Base-by-base conservation (phyloP, 1,140 invertebrate genomes). In the Pogonomyrmex californicus region DNA sequence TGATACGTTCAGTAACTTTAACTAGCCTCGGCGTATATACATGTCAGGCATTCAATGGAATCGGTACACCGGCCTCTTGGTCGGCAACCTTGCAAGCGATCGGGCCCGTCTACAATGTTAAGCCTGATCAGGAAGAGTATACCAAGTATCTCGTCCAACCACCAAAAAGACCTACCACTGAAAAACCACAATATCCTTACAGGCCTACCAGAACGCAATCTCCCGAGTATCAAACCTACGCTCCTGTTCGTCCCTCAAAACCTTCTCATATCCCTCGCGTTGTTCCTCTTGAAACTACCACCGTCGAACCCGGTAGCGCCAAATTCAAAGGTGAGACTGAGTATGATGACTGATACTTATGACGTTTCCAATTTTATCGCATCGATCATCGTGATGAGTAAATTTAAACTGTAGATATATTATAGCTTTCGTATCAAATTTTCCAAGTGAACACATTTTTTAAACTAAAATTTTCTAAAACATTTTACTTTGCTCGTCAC, bases 11-110 rank as follows among this genome's bases (percentile, higher is more conserved):
- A 0, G 96, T 99, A 0, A 96, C 96, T 6, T 86, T 97, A 0
- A 96, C 96, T 17, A 97, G 97, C 88, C 96, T 98, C 3, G 98
- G 98, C 12, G 95, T 97, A n/a, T 98, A 99, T 93, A 97, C 97
- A 0, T 99, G 98, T 92, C 97, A 98, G 91, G 98, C 98, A 0
- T 99, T 98, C 93, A 99, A 99, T 92, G 98, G 97, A 1, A 92
- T 97, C 6, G 98, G 97, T 3, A 96, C 96, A 81, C 97, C 98
- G 4, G 97, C 97, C 0, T 97, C 97, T 30, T 97, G 97, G 96
- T 96, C 96, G 1, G 95, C 98, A 0, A 96, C 96, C 0, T 95
- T 99, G 0, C 96, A 97, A 90, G 97, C 97, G 0, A 93, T 97
- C 66, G 97, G 97, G 12, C 97, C 97, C 0, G 96, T 97, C 12